Base-by-base conservation (phyloP, 2,113 vertebrate species). In the Myiopsitta monachus region DNA sequence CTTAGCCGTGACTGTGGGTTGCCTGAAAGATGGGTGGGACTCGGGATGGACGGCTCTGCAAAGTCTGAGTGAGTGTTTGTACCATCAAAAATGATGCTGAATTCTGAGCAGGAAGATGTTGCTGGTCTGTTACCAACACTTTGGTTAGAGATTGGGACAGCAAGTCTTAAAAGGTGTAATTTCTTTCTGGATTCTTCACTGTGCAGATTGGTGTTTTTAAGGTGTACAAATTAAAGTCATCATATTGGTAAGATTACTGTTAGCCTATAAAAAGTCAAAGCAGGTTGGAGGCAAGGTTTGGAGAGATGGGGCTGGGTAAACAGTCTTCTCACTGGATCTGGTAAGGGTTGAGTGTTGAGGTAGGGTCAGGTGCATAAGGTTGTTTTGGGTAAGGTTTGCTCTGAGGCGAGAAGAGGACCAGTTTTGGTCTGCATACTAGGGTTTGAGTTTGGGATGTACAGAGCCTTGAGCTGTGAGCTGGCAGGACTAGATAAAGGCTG, bases 331-430 rank as follows among this genome's bases (percentile, higher is more conserved):
- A 1, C 43, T 19, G 27, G 46, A n/a, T 63, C 26, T n/a, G 5
- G 47, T 46, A 18, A 88, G 66, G 52, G 67, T 7, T 59, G 31
- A 88, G 15, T 27, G 62, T 44, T 67, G 70, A 68, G 31, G 30
- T 85, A 66, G 68, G 41, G 33, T 51, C 49, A 43, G 19, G 33
- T 26, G 10, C 0, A 0, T 44, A 12, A n/a, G 43, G 33, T 18
- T 57, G 18, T 52, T 72, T 54, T 46, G 31, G 26, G 47, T 82
- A 72, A 74, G n/a, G 62, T 36, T 92, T 87, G 24, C 31, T 44
- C 38, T 46, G 49, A 79, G 70, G 30, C 41, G 6, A 10, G 47
- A 41, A 72, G 69, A 70, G 31, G 31, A 54, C 10, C 31, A 18
- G n/a, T 33, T 82, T 46, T 78, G 27, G 43, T 33, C 33, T 51